Evolutionary conservation across 2,797 vertebrate species (phyloP).

Genomic region (Danio tinwini): DNA sequence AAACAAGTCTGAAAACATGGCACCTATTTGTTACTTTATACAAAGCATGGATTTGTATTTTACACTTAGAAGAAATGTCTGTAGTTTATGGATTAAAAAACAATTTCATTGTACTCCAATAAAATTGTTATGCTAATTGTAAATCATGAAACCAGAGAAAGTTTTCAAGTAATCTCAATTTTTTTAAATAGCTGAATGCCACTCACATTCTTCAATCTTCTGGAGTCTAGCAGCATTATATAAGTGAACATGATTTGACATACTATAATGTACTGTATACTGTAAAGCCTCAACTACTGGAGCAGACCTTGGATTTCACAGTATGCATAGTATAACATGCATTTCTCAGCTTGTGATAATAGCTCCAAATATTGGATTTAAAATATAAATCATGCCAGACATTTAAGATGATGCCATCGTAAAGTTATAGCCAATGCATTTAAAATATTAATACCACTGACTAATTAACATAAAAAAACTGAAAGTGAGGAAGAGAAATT

Average conservation of each 20-base stretch:
- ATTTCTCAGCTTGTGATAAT: not conserved
- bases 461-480: not conserved
- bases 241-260: too few species aligned
- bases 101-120: too few species aligned
- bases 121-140: too few species aligned
- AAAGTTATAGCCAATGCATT: not conserved
- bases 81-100: too few species aligned
- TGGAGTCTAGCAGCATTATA: too few species aligned
- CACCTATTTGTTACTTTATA: too few species aligned
- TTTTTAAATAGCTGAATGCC: not conserved
- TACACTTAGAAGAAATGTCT: too few species aligned
- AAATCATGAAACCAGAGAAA: too few species aligned
- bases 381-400: conserved; percentile 14
- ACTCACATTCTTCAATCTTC: not conserved
- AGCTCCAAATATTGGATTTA: not conserved
- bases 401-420: not conserved
- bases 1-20: too few species aligned
- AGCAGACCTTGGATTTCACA: not conserved
- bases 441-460: not conserved
- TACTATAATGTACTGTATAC: too few species aligned
- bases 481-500: not conserved
- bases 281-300: not conserved
- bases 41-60: too few species aligned
- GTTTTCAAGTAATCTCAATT: too few species aligned
- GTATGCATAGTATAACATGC: not conserved